Percentiles rank a stretch among this genome's conserved stretches.
These are phyloP conservation scores for Onthophagus sagittarius DNA, from an alignment of 2,888 invertebrate species.

Conservation along the genomic window DNA sequence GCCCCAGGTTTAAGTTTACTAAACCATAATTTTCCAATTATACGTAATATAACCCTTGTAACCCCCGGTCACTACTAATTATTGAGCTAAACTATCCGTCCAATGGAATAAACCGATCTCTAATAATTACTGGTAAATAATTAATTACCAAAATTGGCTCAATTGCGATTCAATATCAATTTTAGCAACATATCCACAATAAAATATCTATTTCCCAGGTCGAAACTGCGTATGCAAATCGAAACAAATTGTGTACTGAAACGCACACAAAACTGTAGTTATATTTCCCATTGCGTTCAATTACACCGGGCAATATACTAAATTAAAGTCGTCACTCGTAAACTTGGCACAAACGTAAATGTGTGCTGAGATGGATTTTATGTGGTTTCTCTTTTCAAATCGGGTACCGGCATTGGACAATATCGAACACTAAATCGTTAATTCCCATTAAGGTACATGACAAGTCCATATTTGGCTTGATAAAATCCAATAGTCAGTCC, in stretches of 20 bases:
- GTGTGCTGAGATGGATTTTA: not conserved
- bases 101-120: not conserved
- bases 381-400: not conserved
- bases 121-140: not conserved
- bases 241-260: not conserved
- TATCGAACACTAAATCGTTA: constrained; percentile 1
- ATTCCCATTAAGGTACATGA: constrained; percentile 10
- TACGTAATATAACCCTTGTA: not conserved
- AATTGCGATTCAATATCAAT: not conserved
- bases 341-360: not conserved
- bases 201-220: not conserved
- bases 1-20: not conserved
- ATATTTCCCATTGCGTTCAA: no score
- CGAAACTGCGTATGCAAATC: not conserved
- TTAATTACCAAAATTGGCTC: not conserved
- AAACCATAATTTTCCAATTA: not conserved
- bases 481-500: not conserved
- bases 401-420: not conserved
- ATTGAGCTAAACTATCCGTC: not conserved
- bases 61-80: not conserved
- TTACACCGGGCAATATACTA: not conserved
- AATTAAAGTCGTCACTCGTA: not conserved
- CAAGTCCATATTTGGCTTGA: constrained; percentile 8
- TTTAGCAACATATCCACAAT: not conserved
- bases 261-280: not conserved